phyloP scores from a whole-genome alignment of 53 echinoderm and acorn worm genomes.

The Holothuria leucospilota region DNA sequence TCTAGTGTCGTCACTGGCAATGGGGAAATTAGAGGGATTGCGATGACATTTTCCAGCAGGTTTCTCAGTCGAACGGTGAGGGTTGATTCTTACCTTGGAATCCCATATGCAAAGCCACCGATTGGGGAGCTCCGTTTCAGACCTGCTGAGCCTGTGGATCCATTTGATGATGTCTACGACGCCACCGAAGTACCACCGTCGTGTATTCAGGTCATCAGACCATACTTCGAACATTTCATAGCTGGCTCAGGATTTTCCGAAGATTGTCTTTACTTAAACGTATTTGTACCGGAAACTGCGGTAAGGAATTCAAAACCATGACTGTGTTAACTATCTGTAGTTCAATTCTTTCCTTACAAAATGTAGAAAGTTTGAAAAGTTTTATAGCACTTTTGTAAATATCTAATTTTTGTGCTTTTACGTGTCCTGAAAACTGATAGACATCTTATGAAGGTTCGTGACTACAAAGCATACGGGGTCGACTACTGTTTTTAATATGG shows the following conservation, averaged over 20 bases:
- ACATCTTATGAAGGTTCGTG: too few species aligned
- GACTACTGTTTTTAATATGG: too few species aligned
- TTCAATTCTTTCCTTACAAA: too few species aligned
- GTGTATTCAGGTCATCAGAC: not conserved
- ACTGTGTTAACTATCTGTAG: too few species aligned
- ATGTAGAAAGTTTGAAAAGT: too few species aligned
- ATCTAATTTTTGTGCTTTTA: too few species aligned
- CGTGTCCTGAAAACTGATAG: too few species aligned
- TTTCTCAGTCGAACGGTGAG: not conserved
- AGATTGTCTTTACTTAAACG: slow-evolving; percentile 36
- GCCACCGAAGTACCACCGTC: slow-evolving; percentile 6
- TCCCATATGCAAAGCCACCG: slow-evolving; percentile 28
- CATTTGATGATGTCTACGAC: not conserved
- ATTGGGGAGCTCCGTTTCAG: not conserved
- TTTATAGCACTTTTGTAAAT: too few species aligned
- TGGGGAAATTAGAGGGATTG: not conserved
- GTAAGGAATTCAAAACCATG: not conserved
- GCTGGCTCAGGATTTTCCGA: slow-evolving; percentile 13
- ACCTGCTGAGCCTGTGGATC: not conserved
- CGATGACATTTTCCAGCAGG: slow-evolving; percentile 5
- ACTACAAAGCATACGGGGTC: too few species aligned
- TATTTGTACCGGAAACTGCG: not conserved
- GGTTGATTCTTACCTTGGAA: slow-evolving; percentile 2
- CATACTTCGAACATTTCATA: not conserved
- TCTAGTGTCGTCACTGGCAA: not conserved